These are phyloP conservation scores for Podilymbus podiceps DNA, from an alignment of 2,113 vertebrate species.

Conservation along the genomic window DNA sequence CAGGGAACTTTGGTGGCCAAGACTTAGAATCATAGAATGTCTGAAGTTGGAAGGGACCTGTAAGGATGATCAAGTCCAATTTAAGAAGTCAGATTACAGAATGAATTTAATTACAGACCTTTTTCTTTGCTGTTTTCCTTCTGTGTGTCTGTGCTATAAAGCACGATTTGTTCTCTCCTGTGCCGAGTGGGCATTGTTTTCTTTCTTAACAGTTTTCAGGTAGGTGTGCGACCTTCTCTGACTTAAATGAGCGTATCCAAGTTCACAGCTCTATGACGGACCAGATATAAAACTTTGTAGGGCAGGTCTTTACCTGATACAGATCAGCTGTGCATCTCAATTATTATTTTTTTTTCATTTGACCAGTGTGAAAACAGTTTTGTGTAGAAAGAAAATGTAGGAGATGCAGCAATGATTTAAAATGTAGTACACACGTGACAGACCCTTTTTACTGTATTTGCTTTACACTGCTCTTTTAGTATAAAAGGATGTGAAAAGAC, in stretches of 20 bases:
- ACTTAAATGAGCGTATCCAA: neutral
- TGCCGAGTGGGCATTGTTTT: neutral
- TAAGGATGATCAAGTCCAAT: neutral
- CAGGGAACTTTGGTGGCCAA: neutral
- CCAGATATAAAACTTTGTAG: neutral
- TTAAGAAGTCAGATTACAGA: neutral
- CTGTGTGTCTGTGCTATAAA: neutral
- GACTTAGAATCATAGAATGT: neutral
- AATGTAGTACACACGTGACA: neutral
- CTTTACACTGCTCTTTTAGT: neutral
- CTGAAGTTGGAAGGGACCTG: neutral
- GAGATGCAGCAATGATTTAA: neutral
- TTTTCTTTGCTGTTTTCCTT: neutral
- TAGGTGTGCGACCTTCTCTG: neutral
- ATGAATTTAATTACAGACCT: neutral
- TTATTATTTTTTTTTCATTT: neutral
- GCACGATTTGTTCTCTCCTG: neutral
- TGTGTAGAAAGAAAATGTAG: neutral
- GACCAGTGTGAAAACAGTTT: neutral
- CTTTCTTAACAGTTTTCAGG: neutral
- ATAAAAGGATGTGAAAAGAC: neutral
- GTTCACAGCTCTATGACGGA: neutral
- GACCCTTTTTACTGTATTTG: neutral
- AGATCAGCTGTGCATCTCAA: neutral
- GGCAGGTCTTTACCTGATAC: neutral